phyloP scores from a whole-genome alignment of 1,140 invertebrate genomes.

The Heterodera schachtii region DNA sequence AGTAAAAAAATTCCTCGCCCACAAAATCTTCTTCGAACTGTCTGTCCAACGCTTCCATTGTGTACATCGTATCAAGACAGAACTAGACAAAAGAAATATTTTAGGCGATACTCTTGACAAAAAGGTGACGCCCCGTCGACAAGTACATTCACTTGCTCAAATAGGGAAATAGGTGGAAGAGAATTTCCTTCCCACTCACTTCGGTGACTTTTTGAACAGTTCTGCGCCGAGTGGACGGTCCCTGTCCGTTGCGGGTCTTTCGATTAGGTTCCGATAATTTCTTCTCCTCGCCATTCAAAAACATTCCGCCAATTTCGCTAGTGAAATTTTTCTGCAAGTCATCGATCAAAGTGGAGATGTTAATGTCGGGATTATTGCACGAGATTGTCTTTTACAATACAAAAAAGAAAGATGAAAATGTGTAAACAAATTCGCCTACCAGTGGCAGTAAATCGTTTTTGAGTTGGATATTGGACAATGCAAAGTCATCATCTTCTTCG shows the following conservation, averaged over 20 bases:
- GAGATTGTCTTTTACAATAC: slow-evolving; percentile 34
- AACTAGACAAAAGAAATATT: not conserved
- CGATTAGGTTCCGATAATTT: not conserved
- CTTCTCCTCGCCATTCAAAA: not conserved
- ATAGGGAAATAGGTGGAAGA: too few species aligned
- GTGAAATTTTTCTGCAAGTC: slow-evolving; percentile 40
- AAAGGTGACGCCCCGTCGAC: too few species aligned
- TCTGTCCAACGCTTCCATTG: not conserved
- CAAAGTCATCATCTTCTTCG: slow-evolving; percentile 20
- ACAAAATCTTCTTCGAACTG: not conserved
- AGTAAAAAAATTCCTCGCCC: slow-evolving; percentile 3
- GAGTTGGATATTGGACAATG: slow-evolving; percentile 15
- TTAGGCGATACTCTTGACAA: too few species aligned
- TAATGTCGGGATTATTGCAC: slow-evolving; percentile 38
- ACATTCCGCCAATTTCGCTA: slow-evolving; percentile 5
- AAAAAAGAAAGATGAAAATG: not conserved
- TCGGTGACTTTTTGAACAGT: not conserved
- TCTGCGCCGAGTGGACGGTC: not conserved
- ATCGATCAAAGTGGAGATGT: slow-evolving; percentile 38
- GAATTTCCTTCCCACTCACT: not conserved
- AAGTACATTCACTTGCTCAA: too few species aligned
- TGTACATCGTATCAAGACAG: slow-evolving; percentile 8
- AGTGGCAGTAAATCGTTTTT: slow-evolving; percentile 31
- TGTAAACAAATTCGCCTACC: slow-evolving; percentile 7
- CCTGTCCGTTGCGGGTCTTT: not conserved